Percentiles rank a stretch among this genome's conserved stretches.
Conservation (phyloP, 2,113 vertebrate genomes). For the Nettapus auritus region DNA sequence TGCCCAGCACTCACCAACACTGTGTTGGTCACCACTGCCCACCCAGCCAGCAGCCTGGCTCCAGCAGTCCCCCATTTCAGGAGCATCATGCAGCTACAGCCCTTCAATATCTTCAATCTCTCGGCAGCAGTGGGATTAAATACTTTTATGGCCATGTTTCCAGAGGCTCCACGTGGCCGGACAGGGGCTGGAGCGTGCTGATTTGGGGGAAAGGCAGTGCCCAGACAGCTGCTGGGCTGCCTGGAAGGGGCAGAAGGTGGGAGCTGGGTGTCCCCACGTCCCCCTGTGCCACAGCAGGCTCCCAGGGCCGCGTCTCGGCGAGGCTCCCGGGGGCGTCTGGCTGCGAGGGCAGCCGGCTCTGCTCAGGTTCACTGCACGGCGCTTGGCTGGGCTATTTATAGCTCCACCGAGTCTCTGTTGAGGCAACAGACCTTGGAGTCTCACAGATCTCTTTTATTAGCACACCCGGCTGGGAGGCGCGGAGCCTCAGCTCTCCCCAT, state of each 20-base stretch:
- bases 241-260: not conserved
- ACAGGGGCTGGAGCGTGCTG: not conserved
- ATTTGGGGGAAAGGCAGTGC: not conserved
- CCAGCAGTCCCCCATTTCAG: not conserved
- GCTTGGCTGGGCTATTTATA: slow-evolving; percentile 48
- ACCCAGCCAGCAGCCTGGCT: not conserved
- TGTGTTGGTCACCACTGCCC: not conserved
- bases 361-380: not conserved
- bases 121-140: not conserved
- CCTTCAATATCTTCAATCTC: not conserved
- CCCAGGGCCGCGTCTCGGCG: accelerated
- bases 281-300: not conserved
- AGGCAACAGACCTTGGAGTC: slow-evolving; percentile 15
- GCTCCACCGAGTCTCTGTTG: not conserved
- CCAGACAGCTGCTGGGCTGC: not conserved
- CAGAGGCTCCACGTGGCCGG: accelerated
- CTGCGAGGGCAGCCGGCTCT: not conserved
- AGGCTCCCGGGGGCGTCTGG: not conserved
- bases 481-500: not conserved
- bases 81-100: not conserved
- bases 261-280: not conserved
- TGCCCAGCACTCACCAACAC: not conserved
- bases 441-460: not conserved
- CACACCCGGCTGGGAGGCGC: not conserved
- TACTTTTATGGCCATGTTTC: not conserved